Conservation (phyloP, 2,797 vertebrate species). For the Trematomus bernacchii region DNA sequence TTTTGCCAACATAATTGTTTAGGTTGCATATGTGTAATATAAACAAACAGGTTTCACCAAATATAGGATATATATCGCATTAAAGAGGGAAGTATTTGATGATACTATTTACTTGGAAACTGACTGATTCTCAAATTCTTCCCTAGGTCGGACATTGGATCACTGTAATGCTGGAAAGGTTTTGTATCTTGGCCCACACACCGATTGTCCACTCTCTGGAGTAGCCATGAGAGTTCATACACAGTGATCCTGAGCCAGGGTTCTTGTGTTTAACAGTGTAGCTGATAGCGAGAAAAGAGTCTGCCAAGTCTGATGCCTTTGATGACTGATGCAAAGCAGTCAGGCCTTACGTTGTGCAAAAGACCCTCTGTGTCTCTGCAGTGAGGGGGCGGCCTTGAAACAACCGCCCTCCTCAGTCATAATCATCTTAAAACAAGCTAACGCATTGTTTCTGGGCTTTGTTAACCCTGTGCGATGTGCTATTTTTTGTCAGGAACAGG, state of each 20-base stretch:
- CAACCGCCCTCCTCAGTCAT: slow-evolving; percentile 71
- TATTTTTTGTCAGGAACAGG: slow-evolving; percentile 68
- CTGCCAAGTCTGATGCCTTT: slow-evolving; percentile 73
- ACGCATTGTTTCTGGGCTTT: slow-evolving; percentile 72
- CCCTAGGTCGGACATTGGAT: background rate
- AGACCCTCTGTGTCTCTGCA: slow-evolving; percentile 62
- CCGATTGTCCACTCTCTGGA: slow-evolving; percentile 33
- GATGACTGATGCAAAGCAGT: slow-evolving; percentile 79
- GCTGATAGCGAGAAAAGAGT: slow-evolving; percentile 63
- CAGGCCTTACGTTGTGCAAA: slow-evolving; percentile 59
- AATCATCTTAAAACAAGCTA: slow-evolving; percentile 76
- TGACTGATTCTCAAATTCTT: background rate
- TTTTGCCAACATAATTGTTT: background rate
- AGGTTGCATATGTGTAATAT: background rate
- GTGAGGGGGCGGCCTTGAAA: slow-evolving; percentile 79
- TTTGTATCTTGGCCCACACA: slow-evolving; percentile 9
- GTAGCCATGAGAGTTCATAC: slow-evolving; percentile 30
- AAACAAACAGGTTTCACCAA: background rate
- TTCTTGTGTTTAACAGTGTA: slow-evolving; percentile 58
- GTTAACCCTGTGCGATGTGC: slow-evolving; percentile 58
- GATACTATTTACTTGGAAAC: background rate
- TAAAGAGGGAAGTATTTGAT: slow-evolving; percentile 2
- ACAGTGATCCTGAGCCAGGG: slow-evolving; percentile 31
- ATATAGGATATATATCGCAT: background rate
- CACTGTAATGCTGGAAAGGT: slow-evolving; percentile 10